Base-by-base conservation (phyloP, 2,888 invertebrate species). In the Drosophila stalkeri region DNA sequence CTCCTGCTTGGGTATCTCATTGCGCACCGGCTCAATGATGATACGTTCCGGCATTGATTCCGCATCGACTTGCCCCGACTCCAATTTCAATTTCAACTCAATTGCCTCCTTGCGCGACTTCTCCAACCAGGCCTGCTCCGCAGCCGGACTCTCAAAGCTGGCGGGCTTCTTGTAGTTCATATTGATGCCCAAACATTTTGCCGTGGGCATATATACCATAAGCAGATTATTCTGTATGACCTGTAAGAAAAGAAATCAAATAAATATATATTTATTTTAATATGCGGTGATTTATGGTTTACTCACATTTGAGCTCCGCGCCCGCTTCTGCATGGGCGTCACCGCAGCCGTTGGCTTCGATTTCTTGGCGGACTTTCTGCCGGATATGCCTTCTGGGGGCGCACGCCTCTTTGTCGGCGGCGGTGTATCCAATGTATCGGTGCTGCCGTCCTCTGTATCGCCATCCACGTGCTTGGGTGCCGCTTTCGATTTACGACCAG, bases 401-500 rank as follows among this genome's bases (percentile, higher is more conserved):
- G 86, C 90, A 12, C 89, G 90, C 37, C 88, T 89, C 68, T 91
- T 92, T 0, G 85, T 52, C 3, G 91, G 82, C 12, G 91, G 91
- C 3, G 80, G 76, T n/a, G 56, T 63, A 55, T 82, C 37, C 60
- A 64, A 16, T n/a, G 75, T 55, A 37, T 64, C 64, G 4, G 63
- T 1, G 55, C 69, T 31, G 57, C 68, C 76, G 16, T 90, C 91
- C 16, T 92, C 92, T 7, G 74, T 90, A 82, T 72, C 93, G 93
- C 92, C 89, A 41, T 77, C 86, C 14, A 87, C 86, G 71, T 89
- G 89, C 2, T 65, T 67, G 7, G 73, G 61, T 5, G 95, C 96
- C 0, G 96, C 96, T 79, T 96, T 95, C 71, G 96, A 96, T 92
- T 96, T 96, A 61, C 97, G 94, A 0, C 96, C 46, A 47, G 18